A percentile compares a stretch with the other conserved stretches of the same genome.
phyloP scores from a whole-genome alignment of 2,797 vertebrate genomes.

The Sarcophilus harrisii region DNA sequence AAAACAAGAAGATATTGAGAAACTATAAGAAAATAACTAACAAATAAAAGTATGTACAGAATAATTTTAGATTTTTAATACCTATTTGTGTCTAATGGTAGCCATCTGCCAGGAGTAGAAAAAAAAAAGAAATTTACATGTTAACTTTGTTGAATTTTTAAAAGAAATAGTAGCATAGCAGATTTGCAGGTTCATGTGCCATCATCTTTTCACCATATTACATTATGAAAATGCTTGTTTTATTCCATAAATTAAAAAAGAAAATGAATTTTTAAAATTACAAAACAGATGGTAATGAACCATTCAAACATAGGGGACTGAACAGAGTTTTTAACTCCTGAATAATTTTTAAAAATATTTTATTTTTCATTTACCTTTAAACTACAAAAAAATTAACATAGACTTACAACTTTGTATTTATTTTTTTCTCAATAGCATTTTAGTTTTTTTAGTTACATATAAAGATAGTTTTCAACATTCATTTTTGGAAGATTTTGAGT shows the following conservation, averaged over 20 bases:
- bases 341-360: neutral
- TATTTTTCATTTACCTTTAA: neutral
- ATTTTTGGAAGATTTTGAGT: too few relatives aligned
- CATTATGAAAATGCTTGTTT: neutral
- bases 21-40: constrained; percentile 11
- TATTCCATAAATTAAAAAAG: neutral
- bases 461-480: too few relatives aligned
- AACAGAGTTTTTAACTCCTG: neutral
- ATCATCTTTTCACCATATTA: neutral
- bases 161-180: neutral
- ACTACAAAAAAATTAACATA: neutral
- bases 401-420: neutral
- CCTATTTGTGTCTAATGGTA: neutral
- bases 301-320: neutral
- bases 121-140: neutral
- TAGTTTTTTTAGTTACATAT: too few relatives aligned
- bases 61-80: neutral
- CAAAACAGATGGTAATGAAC: neutral
- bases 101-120: neutral
- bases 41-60: neutral
- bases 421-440: too few relatives aligned
- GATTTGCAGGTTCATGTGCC: neutral
- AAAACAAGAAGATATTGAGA: constrained; percentile 5
- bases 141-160: neutral
- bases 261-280: neutral